Evolutionary conservation across 2,113 vertebrate species (phyloP).

Genomic region (Chelonoidis abingdonii): DNA sequence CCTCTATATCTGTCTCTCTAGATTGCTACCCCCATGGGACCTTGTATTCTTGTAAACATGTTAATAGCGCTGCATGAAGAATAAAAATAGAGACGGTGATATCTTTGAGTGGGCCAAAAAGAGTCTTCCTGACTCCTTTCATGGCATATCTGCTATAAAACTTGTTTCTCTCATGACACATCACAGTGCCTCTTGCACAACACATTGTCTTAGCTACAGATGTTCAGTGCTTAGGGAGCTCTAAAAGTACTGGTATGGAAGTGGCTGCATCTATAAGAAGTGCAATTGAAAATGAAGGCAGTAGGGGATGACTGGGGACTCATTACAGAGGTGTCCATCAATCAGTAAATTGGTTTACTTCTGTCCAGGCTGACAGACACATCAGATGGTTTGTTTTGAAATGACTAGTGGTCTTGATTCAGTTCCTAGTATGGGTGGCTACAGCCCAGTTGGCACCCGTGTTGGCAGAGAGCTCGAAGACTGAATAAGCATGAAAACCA

Average conservation of each 20-base stretch:
- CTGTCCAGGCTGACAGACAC: accelerated
- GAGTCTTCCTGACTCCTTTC: neutral
- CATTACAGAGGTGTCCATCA: accelerated
- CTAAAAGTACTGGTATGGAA: neutral
- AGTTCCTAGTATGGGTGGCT: neutral
- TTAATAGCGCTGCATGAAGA: neutral
- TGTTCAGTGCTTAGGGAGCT: neutral
- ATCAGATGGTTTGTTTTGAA: accelerated
- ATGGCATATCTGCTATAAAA: neutral
- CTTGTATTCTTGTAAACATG: neutral
- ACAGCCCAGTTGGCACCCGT: accelerated
- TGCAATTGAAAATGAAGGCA: neutral
- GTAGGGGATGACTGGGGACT: neutral
- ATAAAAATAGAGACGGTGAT: neutral
- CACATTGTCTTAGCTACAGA: neutral
- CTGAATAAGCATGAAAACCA: neutral
- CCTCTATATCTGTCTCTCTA: neutral
- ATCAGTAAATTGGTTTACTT: neutral
- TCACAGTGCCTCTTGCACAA: neutral
- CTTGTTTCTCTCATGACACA: neutral
- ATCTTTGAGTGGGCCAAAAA: neutral
- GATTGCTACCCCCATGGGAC: neutral
- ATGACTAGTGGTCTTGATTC: neutral
- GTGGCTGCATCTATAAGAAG: neutral
- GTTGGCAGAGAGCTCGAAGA: neutral